phyloP scores from a whole-genome alignment of 2,113 vertebrate genomes.

The Larimichthys polyactis region DNA sequence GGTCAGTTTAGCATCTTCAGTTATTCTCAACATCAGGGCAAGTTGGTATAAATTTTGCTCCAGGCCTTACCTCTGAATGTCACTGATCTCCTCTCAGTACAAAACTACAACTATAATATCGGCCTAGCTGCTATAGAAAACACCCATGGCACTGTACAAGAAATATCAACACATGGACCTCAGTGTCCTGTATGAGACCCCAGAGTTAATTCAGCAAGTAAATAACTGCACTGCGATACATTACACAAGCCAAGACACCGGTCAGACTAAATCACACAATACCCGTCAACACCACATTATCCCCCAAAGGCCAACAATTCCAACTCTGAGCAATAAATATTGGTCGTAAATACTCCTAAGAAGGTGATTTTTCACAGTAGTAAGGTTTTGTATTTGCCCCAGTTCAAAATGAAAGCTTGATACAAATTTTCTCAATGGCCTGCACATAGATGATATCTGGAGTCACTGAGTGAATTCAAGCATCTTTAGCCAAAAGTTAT shows the following conservation, averaged over 20 bases:
- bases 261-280: conserved; percentile 51
- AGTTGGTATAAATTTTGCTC: not conserved
- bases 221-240: conserved; percentile 41
- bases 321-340: conserved; percentile 41
- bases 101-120: not conserved
- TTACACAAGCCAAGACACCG: conserved; percentile 40
- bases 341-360: conserved; percentile 44
- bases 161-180: conserved; percentile 29
- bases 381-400: conserved; percentile 5
- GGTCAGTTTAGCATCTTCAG: not conserved
- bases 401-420: conserved; percentile 31
- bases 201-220: conserved; percentile 47
- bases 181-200: conserved; percentile 8
- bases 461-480: not conserved
- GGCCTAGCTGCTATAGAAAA: not conserved
- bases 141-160: not conserved
- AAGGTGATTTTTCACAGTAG: conserved; percentile 29
- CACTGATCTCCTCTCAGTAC: not conserved
- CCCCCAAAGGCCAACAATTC: conserved; percentile 46
- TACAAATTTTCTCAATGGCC: conserved; percentile 1
- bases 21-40: not conserved
- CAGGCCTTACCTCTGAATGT: conserved; percentile 13
- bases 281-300: conserved; percentile 40
- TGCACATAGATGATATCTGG: not conserved
- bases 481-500: not conserved